phyloP scores from a whole-genome alignment of 2,797 vertebrate genomes.

The Limosa lapponica region DNA sequence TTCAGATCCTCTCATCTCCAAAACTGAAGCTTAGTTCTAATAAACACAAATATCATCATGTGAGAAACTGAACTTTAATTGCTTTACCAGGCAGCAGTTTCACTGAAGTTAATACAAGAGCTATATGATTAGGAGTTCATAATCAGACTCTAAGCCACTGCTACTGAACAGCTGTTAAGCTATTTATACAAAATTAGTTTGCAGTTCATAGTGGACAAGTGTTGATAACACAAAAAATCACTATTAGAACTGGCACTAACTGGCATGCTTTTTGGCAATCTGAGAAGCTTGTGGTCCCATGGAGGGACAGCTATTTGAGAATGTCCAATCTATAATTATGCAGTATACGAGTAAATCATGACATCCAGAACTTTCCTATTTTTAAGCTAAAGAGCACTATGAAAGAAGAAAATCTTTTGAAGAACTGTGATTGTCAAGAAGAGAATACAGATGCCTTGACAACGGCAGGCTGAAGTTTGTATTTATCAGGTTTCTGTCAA shows the following conservation, averaged over 20 bases:
- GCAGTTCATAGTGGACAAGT: not conserved
- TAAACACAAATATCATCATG: not conserved
- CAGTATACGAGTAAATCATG: not conserved
- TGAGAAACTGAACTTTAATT: not conserved
- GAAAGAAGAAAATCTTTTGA: not conserved
- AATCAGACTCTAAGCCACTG: not conserved
- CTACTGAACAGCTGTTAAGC: not conserved
- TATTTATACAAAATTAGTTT: not conserved
- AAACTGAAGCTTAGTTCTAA: not conserved
- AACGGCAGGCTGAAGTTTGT: not conserved
- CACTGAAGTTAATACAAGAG: not conserved
- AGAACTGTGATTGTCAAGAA: not conserved
- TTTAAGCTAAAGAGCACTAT: not conserved
- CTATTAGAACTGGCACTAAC: not conserved
- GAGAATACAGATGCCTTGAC: not conserved
- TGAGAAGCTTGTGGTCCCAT: not conserved
- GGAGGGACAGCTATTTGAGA: not conserved
- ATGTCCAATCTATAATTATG: not conserved
- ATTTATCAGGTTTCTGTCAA: slow-evolving; percentile 11
- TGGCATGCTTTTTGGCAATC: not conserved
- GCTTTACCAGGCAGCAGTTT: not conserved
- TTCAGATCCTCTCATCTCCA: not conserved
- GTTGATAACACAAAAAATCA: not conserved
- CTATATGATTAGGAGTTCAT: not conserved
- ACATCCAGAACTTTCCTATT: not conserved